These are phyloP conservation scores for Drosophila parthenogenetica DNA, from an alignment of 2,888 invertebrate genomes.

Conservation along the genomic window DNA sequence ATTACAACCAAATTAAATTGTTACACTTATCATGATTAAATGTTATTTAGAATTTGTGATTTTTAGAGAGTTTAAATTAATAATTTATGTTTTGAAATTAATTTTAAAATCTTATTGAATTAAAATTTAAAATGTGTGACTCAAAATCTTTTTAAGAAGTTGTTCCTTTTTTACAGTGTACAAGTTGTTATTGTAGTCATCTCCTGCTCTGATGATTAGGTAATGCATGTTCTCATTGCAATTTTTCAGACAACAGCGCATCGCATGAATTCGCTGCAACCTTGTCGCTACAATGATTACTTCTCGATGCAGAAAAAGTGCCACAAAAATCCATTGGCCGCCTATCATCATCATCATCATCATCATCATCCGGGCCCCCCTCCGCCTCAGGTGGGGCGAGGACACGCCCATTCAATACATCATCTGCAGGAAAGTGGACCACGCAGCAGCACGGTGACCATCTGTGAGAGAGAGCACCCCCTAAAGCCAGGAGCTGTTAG, in stretches of 20 bases:
- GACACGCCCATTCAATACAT: constrained; percentile 70
- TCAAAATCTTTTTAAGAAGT: neutral
- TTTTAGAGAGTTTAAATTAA: too few relatives aligned
- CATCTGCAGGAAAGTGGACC: constrained; percentile 75
- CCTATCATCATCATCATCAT: constrained; percentile 75
- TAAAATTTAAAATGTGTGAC: too few relatives aligned
- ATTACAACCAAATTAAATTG: too few relatives aligned
- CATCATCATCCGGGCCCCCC: constrained; percentile 60
- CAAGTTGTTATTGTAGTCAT: neutral
- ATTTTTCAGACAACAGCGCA: constrained; percentile 69
- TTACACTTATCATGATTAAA: too few relatives aligned
- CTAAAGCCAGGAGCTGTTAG: constrained; percentile 50
- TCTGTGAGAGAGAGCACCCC: constrained; percentile 80
- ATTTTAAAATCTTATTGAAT: too few relatives aligned
- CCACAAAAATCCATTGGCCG: constrained; percentile 71
- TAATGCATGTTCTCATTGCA: neutral
- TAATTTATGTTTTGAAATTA: too few relatives aligned
- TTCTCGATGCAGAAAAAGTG: constrained; percentile 82
- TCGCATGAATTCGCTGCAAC: constrained; percentile 81
- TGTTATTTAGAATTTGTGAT: too few relatives aligned
- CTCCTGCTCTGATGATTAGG: constrained; percentile 4
- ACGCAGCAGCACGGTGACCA: constrained; percentile 73
- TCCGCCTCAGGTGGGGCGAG: constrained; percentile 26
- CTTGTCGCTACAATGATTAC: constrained; percentile 83
- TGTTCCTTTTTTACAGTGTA: neutral